Conservation (phyloP, 30 jellyfish, hydroid and myxozoan species). For the Calvadosia cruxmelitensis region DNA sequence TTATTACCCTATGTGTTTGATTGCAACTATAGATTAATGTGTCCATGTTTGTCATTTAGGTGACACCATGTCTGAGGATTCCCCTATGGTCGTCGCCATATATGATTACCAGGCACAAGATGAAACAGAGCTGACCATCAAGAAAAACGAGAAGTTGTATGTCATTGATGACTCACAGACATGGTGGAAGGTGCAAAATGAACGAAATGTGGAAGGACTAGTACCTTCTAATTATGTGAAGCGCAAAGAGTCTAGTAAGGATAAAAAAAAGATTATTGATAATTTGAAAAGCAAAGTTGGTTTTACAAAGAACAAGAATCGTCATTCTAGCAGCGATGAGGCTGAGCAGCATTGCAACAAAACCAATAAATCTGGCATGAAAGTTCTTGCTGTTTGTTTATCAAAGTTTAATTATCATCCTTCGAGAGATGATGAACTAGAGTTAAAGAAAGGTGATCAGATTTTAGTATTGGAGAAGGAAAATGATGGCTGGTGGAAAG, state of each 20-base stretch:
- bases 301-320: not conserved
- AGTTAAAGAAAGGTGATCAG: constrained; percentile 65
- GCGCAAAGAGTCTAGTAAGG: constrained; percentile 49
- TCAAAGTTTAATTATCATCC: constrained; percentile 64
- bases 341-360: constrained; percentile 4
- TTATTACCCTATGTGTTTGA: not conserved
- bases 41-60: too few species aligned
- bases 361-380: constrained; percentile 40
- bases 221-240: constrained; percentile 93
- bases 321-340: constrained; percentile 6
- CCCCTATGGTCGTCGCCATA: constrained; percentile 71
- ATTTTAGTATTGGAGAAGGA: constrained; percentile 72
- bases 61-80: constrained; percentile 59
- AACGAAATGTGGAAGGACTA: constrained; percentile 50
- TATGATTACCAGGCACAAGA: constrained; percentile 88
- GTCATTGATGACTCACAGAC: constrained; percentile 83
- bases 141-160: constrained; percentile 58
- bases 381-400: constrained; percentile 44
- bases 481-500: constrained; percentile 96
- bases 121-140: constrained; percentile 64
- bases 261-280: constrained; percentile 49
- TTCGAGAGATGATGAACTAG: constrained; percentile 78
- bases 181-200: constrained; percentile 96
- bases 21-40: too few species aligned
- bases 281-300: constrained; percentile 39